phyloP scores from a whole-genome alignment of 2,113 vertebrate genomes.

The Pterocles orientalis region DNA sequence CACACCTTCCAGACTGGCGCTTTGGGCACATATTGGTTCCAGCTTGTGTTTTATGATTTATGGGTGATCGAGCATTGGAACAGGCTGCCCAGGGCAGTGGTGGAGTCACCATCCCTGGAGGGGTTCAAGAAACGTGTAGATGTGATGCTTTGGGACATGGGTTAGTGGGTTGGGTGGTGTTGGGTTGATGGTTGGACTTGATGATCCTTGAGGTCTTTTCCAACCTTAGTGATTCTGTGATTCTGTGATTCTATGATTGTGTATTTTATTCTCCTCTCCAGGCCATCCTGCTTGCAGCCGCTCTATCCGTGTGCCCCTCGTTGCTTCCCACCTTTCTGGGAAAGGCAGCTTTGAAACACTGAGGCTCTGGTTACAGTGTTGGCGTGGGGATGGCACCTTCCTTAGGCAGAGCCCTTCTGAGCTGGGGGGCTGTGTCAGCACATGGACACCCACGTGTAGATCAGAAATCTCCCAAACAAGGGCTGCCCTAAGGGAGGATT shows the following conservation, averaged over 20 bases:
- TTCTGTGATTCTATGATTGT: not conserved
- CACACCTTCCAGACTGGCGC: too few relatives aligned
- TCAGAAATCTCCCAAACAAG: not conserved
- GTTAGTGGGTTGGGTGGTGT: too few relatives aligned
- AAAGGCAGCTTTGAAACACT: not conserved
- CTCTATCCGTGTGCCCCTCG: not conserved
- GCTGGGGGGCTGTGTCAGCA: not conserved
- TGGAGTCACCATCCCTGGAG: too few relatives aligned
- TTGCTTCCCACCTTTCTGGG: not conserved
- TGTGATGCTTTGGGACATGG: too few relatives aligned
- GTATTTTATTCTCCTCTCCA: not conserved
- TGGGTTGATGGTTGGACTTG: too few relatives aligned
- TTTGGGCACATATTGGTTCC: too few relatives aligned
- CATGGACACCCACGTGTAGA: fast-evolving
- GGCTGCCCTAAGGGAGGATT: not conserved
- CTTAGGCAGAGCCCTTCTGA: not conserved
- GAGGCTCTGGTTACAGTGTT: not conserved
- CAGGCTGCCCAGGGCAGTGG: too few relatives aligned
- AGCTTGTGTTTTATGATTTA: not conserved
- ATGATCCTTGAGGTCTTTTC: too few relatives aligned
- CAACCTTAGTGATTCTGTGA: too few relatives aligned
- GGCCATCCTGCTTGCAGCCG: not conserved
- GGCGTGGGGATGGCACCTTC: not conserved
- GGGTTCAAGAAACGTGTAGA: too few relatives aligned
- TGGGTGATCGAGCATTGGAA: too few relatives aligned